Base-by-base conservation (phyloP, 2,113 vertebrate species). In the Microtus ochrogaster region DNA sequence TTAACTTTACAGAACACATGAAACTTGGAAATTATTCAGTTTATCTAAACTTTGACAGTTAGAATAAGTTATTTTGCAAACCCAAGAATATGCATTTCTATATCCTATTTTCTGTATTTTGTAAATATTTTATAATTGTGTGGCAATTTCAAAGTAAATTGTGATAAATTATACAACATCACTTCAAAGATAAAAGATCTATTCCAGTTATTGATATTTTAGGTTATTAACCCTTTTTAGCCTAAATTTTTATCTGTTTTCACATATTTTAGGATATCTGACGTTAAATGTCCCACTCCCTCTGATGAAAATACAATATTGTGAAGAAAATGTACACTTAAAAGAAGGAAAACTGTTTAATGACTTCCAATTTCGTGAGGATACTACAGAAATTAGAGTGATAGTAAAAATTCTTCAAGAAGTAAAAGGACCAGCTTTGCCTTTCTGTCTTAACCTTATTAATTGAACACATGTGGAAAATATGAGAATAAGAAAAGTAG, bases 391-490 rank as follows among this genome's bases (percentile, higher is more conserved):
- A 63, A 82, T 68, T 55, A 74, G 10, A 22, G 4, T 11, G 3
- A 30, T 66, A 28, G 90, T 6, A 8, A 90, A 74, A 39, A 16
- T n/a, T 70, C 8, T 81, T 44, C 30, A 82, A 47, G 66, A 72
- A 63, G 61, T 88, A 58, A 55, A 73, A 39, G 61, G 41, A 11
- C 78, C 58, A 78, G 4, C 9, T 3, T 44, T 14, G n/a, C 49
- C 5, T 85, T 84, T 81, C 10, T 68, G 36, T 24, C 22, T 66
- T 93, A 26, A 2, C 61, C 91, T 77, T 3, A 1, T 68, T 86
- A 74, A 61, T 83, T 77, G 19, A 86, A 52, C n/a, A 92, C 21
- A 24, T 6, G 49, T 83, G 58, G 17, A 72, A 93, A 95, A 91
- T 24, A 3, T 65, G 66, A 58, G 8, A 86, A 61, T 8, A 5